These are phyloP conservation scores for Cyprinus carpio DNA, from an alignment of 2,113 vertebrate genomes.

Conservation along the genomic window DNA sequence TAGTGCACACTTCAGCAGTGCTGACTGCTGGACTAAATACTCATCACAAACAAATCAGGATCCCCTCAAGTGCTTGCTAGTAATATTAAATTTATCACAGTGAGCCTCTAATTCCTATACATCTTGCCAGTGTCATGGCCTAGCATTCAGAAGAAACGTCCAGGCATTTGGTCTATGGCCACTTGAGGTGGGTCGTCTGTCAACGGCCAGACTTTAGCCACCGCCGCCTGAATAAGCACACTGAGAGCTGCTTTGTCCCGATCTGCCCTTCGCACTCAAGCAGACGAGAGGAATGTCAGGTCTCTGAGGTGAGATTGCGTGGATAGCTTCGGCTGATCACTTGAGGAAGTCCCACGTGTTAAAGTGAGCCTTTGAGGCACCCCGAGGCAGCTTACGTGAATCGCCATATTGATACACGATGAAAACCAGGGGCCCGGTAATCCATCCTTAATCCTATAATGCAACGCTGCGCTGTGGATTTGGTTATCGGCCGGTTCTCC, in stretches of 20 bases:
- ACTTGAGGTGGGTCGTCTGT: conserved; percentile 39
- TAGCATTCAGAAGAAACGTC: conserved; percentile 1
- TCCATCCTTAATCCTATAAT: conserved; percentile 58
- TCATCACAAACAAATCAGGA: conserved; percentile 20
- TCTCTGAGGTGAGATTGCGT: conserved; percentile 54
- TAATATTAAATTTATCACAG: background rate
- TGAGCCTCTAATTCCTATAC: background rate
- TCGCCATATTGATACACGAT: conserved; percentile 58
- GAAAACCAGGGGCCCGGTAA: conserved; percentile 54
- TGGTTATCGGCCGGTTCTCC: conserved; percentile 57
- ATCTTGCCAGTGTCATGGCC: background rate
- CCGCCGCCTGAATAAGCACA: conserved; percentile 28
- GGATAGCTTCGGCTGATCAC: conserved; percentile 57
- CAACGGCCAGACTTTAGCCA: conserved; percentile 41
- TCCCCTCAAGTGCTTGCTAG: background rate
- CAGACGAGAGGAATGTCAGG: conserved; percentile 57
- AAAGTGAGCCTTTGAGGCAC: conserved; percentile 50
- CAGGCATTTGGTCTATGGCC: conserved; percentile 20
- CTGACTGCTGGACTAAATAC: conserved; percentile 37
- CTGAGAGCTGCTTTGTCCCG: conserved; percentile 55
- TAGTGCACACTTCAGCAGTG: conserved; percentile 39
- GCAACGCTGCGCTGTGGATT: conserved; percentile 51
- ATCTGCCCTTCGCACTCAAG: conserved; percentile 56
- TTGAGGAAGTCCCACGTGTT: conserved; percentile 58
- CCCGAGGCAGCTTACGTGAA: conserved; percentile 53